These are phyloP conservation scores for Apodemia hepburni DNA, from an alignment of 2,888 invertebrate genomes.

Conservation along the genomic window DNA sequence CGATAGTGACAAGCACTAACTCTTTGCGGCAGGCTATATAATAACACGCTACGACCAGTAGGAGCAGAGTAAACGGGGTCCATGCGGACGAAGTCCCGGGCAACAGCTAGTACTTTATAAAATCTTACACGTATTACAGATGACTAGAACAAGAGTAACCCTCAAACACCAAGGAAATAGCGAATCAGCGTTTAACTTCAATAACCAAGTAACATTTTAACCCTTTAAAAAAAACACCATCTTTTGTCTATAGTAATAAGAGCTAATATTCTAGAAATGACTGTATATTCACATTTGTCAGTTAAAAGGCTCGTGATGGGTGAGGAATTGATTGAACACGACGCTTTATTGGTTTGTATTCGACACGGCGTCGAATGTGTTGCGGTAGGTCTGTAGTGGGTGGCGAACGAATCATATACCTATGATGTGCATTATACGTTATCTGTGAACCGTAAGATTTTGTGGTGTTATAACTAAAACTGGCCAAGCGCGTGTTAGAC, in stretches of 20 bases:
- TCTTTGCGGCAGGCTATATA: too few relatives aligned
- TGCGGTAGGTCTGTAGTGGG: conserved; percentile 22
- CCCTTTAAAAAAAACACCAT: not conserved
- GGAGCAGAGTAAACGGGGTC: too few relatives aligned
- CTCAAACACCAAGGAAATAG: conserved; percentile 20
- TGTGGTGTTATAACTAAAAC: too few relatives aligned
- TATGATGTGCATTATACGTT: too few relatives aligned
- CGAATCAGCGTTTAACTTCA: conserved; percentile 14
- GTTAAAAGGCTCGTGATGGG: conserved; percentile 42
- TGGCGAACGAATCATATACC: too few relatives aligned
- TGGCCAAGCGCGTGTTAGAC: too few relatives aligned
- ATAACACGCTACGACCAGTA: too few relatives aligned
- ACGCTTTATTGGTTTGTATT: conserved; percentile 22
- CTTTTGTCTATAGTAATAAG: not conserved
- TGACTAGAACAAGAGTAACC: conserved; percentile 16
- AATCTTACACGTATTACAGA: not conserved
- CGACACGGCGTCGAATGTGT: conserved; percentile 21
- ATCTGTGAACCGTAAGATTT: too few relatives aligned
- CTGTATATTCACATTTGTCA: conserved; percentile 19
- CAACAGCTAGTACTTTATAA: not conserved
- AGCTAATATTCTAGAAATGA: not conserved
- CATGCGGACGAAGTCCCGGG: too few relatives aligned
- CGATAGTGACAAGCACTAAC: too few relatives aligned
- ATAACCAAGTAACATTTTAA: not conserved
- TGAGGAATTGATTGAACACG: conserved; percentile 54